Evolutionary conservation across 2,888 invertebrate species (phyloP).

Genomic region (Platypus cylindrus): DNA sequence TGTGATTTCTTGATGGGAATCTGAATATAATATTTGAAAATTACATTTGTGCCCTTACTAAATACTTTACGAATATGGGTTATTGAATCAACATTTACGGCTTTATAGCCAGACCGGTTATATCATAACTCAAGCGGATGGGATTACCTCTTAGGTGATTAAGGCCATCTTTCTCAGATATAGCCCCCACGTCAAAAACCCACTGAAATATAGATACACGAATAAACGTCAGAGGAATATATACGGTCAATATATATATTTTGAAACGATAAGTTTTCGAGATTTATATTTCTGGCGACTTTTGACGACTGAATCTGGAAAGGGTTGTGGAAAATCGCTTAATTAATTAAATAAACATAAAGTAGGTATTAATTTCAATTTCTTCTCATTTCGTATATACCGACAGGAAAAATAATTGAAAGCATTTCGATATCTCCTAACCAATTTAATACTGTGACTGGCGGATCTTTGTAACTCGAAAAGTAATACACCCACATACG

Average conservation of each 20-base stretch:
- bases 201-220: slow-evolving; percentile 24
- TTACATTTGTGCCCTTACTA: slow-evolving; percentile 4
- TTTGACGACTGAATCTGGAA: not conserved
- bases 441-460: no score
- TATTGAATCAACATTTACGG: slow-evolving; percentile 36
- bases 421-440: no score
- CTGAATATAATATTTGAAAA: not conserved
- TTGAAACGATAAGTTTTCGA: slow-evolving; percentile 14
- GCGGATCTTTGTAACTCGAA: no score
- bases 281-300: slow-evolving; percentile 10
- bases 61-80: slow-evolving; percentile 19
- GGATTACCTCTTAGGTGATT: slow-evolving; percentile 38
- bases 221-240: slow-evolving; percentile 18
- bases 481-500: no score
- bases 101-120: slow-evolving; percentile 31
- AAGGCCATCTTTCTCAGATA: slow-evolving; percentile 34
- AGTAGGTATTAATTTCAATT: no score
- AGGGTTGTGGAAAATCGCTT: slow-evolving; percentile 1
- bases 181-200: slow-evolving; percentile 26
- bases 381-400: no score
- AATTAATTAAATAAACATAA: not conserved
- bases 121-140: slow-evolving; percentile 36
- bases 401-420: no score
- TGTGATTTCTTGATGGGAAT: no score
- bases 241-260: slow-evolving; percentile 17